Conservation (phyloP, 2,888 invertebrate genomes). For the Drosophila tripunctata region DNA sequence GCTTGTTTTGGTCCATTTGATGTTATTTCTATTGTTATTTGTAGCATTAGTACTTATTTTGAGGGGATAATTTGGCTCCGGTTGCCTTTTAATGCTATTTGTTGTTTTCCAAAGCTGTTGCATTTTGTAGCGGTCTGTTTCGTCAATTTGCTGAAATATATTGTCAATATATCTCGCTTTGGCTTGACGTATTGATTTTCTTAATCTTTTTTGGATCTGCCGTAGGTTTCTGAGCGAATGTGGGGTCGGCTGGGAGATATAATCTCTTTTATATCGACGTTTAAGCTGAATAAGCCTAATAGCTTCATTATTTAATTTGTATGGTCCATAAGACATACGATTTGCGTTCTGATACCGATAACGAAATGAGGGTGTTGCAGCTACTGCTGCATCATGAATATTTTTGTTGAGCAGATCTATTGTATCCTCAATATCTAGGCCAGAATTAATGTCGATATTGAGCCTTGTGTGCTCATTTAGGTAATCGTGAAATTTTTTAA, state of each 20-base stretch:
- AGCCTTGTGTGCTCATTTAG: not conserved
- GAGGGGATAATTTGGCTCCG: not conserved
- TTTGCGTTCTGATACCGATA: no score
- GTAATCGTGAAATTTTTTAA: not conserved
- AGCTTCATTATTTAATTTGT: not conserved
- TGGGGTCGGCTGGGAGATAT: not conserved
- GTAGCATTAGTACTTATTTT: not conserved
- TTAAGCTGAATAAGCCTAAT: not conserved
- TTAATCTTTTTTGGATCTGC: not conserved
- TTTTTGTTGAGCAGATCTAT: not conserved
- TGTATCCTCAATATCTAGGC: not conserved
- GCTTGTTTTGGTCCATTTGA: not conserved
- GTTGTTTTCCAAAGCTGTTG: not conserved
- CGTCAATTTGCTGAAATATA: not conserved
- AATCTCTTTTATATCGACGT: not conserved
- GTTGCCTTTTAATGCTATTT: not conserved
- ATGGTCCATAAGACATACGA: no score
- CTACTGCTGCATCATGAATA: not conserved
- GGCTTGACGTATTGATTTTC: not conserved
- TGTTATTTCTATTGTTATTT: not conserved
- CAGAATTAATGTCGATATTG: not conserved
- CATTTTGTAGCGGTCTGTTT: not conserved
- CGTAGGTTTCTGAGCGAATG: not conserved
- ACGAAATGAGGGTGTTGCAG: not conserved
- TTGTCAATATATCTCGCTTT: not conserved